Evolutionary conservation across 2,888 invertebrate species (phyloP).

Genomic region (Schizaphis graminum): DNA sequence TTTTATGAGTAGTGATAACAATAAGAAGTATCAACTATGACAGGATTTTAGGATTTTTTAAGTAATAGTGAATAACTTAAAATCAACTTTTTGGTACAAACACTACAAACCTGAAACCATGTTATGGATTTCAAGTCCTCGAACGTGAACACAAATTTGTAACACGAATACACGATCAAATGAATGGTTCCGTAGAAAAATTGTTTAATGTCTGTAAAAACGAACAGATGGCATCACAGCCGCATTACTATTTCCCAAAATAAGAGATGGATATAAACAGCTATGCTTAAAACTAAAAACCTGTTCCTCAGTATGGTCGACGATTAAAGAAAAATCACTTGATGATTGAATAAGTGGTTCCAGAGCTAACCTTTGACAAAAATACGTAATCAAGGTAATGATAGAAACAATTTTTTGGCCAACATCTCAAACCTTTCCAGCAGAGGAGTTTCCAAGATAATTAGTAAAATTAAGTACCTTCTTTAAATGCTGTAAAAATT

Average conservation of each 20-base stretch:
- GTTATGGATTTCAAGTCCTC: too few species aligned
- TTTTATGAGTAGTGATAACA: constrained; percentile 11
- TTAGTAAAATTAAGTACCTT: too few species aligned
- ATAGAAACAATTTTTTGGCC: background rate
- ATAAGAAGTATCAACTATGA: constrained; percentile 52
- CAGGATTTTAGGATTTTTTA: constrained; percentile 31
- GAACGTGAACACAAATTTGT: background rate
- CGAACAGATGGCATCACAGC: background rate
- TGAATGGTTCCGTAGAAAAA: too few species aligned
- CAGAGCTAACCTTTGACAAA: background rate
- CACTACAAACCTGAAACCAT: too few species aligned
- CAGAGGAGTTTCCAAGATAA: too few species aligned
- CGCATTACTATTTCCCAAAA: background rate
- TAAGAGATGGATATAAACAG: background rate
- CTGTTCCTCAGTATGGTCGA: background rate
- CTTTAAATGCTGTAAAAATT: too few species aligned
- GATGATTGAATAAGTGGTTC: background rate
- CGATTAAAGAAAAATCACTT: background rate
- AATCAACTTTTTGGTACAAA: background rate
- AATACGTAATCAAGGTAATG: too few species aligned
- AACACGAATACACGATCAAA: background rate
- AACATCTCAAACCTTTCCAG: background rate
- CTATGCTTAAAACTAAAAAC: background rate
- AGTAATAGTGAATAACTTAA: too few species aligned
- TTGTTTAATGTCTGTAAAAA: background rate